A percentile compares a stretch with the other conserved stretches of the same genome.
These are phyloP conservation scores for Ctena decussata DNA, from an alignment of 2,888 invertebrate species.

Conservation along the genomic window DNA sequence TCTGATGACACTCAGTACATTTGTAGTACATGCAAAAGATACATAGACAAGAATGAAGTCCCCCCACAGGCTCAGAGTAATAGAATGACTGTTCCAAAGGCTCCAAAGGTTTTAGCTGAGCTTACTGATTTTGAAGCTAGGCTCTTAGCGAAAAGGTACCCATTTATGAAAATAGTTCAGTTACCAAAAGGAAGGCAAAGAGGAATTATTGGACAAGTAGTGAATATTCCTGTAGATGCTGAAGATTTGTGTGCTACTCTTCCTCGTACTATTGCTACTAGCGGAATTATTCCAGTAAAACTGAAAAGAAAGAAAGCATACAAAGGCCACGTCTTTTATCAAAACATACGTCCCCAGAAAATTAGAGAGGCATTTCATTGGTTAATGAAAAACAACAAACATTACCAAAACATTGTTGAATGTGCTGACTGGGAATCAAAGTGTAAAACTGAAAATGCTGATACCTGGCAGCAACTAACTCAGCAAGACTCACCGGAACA, in stretches of 20 bases:
- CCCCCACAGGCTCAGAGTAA: neutral
- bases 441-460: constrained; percentile 20
- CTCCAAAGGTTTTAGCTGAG: neutral
- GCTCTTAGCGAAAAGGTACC: neutral
- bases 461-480: constrained; percentile 5
- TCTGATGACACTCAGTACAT: neutral
- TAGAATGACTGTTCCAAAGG: neutral
- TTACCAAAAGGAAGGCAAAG: constrained; percentile 14
- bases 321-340: constrained; percentile 14
- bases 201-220: neutral
- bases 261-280: too few species aligned
- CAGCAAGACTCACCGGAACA: neutral
- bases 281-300: constrained; percentile 22
- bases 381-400: constrained; percentile 1
- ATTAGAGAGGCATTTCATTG: constrained; percentile 7
- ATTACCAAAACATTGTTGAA: too few species aligned
- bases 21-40: neutral
- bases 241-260: neutral
- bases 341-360: constrained; percentile 17
- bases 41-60: neutral
- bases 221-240: too few species aligned
- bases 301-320: constrained; percentile 16
- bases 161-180: constrained; percentile 12
- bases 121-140: neutral
- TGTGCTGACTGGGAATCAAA: too few species aligned